A percentile compares a stretch with the other conserved stretches of the same genome.
These are phyloP conservation scores for Hoplodrina ambigua DNA, from an alignment of 2,888 invertebrate species.

Conservation along the genomic window DNA sequence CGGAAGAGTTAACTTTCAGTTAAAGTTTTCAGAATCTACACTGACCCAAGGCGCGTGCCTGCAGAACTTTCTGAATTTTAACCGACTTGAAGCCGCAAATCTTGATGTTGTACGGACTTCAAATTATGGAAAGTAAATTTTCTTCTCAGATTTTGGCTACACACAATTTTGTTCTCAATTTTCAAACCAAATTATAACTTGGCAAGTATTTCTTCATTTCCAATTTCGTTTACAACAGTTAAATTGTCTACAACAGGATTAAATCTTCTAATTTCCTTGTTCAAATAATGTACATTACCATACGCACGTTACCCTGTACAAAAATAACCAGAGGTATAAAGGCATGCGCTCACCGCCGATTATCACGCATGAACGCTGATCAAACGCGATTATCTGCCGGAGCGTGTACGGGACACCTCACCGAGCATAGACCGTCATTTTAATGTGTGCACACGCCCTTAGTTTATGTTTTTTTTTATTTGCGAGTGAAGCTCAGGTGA, in stretches of 20 bases:
- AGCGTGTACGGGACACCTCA: conserved; percentile 73
- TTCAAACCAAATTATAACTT: conserved; percentile 3
- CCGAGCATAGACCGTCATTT: conserved; percentile 66
- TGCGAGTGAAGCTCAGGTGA: conserved; percentile 9
- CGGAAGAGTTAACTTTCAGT: background rate
- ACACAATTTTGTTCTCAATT: conserved; percentile 9
- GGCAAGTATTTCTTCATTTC: background rate
- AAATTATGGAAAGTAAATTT: conserved; percentile 1
- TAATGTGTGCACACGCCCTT: conserved; percentile 61
- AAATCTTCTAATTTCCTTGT: conserved; percentile 41
- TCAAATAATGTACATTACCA: conserved; percentile 32
- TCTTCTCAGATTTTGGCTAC: background rate
- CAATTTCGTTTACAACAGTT: background rate
- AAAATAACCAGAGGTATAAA: conserved; percentile 72
- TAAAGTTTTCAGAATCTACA: background rate
- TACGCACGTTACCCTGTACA: conserved; percentile 56
- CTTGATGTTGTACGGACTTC: background rate
- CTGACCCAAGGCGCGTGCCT: background rate
- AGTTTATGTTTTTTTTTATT: conserved; percentile 38
- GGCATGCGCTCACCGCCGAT: conserved; percentile 67
- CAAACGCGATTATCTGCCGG: conserved; percentile 79
- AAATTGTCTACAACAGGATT: background rate
- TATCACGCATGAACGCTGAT: conserved; percentile 81
- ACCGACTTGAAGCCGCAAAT: background rate
- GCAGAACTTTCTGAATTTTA: background rate